Conservation (phyloP, 1,140 invertebrate genomes). For the Heliconius melpomene region DNA sequence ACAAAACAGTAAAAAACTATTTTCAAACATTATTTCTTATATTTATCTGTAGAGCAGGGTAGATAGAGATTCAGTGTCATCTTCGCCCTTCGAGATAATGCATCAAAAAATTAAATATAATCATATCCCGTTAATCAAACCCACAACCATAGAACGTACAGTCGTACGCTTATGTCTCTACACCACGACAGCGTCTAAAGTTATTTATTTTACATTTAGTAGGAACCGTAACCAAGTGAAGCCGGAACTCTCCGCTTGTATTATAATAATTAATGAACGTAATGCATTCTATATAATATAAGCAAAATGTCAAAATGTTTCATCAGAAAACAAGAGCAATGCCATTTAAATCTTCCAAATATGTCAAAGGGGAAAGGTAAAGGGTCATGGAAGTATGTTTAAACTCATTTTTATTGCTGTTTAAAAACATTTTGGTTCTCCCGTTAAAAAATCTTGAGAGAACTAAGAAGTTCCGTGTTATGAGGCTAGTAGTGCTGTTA, state of each 20-base stretch:
- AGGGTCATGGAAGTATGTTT: not conserved
- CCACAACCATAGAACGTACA: no score
- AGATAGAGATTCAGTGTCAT: no score
- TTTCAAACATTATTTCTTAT: no score
- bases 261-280: not conserved
- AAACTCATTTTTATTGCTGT: not conserved
- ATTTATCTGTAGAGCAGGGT: no score
- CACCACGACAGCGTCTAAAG: no score
- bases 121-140: no score
- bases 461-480: not conserved
- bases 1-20: no score
- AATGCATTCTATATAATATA: not conserved
- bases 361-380: slow-evolving; percentile 10
- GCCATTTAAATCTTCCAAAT: slow-evolving; percentile 10
- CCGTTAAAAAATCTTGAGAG: not conserved
- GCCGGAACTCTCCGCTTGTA: not conserved
- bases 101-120: no score
- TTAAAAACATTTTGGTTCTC: not conserved
- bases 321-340: not conserved
- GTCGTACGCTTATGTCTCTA: no score
- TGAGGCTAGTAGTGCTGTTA: no score
- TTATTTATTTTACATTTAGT: no score
- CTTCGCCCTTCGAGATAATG: no score
- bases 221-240: not conserved
- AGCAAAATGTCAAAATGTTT: not conserved